Percentiles rank a stretch among this genome's conserved stretches.
These are phyloP conservation scores for Sternotherus odoratus DNA, from an alignment of 2,797 vertebrate genomes.

Conservation along the genomic window DNA sequence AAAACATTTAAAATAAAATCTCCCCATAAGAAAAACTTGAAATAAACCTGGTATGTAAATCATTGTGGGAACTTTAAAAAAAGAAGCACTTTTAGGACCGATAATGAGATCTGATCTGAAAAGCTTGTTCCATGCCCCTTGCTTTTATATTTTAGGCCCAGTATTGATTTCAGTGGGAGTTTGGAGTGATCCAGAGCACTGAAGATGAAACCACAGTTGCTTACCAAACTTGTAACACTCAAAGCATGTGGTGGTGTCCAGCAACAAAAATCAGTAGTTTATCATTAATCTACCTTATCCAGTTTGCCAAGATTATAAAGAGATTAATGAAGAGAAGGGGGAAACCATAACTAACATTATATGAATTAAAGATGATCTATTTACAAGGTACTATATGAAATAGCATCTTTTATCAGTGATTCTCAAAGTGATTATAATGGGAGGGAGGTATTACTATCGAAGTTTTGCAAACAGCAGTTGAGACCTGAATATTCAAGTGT, in stretches of 20 bases:
- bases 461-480: not conserved
- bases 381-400: not conserved
- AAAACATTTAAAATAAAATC: constrained; percentile 68
- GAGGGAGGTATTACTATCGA: not conserved
- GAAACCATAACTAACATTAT: not conserved
- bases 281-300: constrained; percentile 81
- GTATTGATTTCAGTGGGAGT: not conserved
- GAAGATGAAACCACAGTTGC: not conserved
- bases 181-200: not conserved
- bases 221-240: not conserved
- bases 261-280: not conserved
- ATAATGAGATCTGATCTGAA: not conserved
- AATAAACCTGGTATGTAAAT: constrained; percentile 61
- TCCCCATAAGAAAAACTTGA: constrained; percentile 60
- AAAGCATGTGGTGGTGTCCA: not conserved
- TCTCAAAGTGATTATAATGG: not conserved
- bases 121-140: not conserved
- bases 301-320: constrained; percentile 82
- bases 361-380: not conserved
- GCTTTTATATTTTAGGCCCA: not conserved
- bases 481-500: not conserved
- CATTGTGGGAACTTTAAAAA: constrained; percentile 52
- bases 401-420: not conserved
- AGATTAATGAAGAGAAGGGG: not conserved
- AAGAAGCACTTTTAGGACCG: no score